Base-by-base conservation (phyloP, 2,888 invertebrate species). In the Torymus texanus region DNA sequence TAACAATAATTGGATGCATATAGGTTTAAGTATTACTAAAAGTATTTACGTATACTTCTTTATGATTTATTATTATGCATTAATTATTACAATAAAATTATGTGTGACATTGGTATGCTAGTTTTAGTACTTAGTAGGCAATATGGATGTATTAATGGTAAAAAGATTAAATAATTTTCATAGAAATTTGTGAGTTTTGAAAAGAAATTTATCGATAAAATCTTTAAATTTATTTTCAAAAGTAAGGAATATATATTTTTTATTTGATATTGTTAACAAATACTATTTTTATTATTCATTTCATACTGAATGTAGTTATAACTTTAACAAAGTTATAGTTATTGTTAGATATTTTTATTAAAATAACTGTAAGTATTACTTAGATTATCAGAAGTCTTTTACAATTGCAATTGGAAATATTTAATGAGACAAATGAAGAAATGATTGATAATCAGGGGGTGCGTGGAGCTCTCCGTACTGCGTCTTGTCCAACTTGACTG, bases 401-500 rank as follows among this genome's bases (percentile, higher is more conserved):
- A 55, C 1, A 24, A 61, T 53, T 53, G 24, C 29, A 67, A 24
- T 41, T 29, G 61, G 5, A 66, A 65, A 77, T 58, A 65, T 5
- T n/a, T 16, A n/a, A 61, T 18, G 5, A 61, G 16, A 5, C 5
- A 56, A 67, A 51, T 5, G 11, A 53, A 62, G 12, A 56, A 63
- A 53, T 16, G 51, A 41, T 55, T 16, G 29, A 75, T 70, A 21
- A 13, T 11, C 58, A 78, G 56, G 68, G 71, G 81, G 78, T 81
- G 78, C 81, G 78, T 59, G 75, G 18, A 72, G 78, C 75, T 75
- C 21, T 59, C 61, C 68, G 58, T 81, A 18, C 76, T 77, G 77
- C 76, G 76, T 79, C 65, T 76, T 81, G 81, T 81, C 75, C 58
- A 53, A 77, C 11, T n/a, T 74, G 29, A 81, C 21, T 75, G 62